Evolutionary conservation across 2,113 vertebrate species (phyloP).

Genomic region (Bufo gargarizans): DNA sequence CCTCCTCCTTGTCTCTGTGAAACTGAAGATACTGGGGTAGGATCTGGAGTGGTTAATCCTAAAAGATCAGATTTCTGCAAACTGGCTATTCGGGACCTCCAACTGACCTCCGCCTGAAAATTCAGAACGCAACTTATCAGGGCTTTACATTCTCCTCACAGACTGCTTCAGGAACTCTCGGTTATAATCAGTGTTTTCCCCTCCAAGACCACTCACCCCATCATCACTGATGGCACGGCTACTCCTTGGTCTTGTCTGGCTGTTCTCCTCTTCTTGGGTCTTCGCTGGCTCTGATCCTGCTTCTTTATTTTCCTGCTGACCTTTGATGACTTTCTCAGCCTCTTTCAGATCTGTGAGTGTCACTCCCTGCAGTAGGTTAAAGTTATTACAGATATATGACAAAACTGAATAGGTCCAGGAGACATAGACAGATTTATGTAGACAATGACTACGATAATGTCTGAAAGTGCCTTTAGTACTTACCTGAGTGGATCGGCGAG

Average conservation of each 20-base stretch:
- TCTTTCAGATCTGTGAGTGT: conserved; percentile 89
- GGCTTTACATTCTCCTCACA: neutral
- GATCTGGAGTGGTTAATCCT: conserved; percentile 78
- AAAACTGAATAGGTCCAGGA: too few relatives aligned
- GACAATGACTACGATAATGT: neutral
- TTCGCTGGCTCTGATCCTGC: conserved; percentile 56
- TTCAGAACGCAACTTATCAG: neutral
- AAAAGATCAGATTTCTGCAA: conserved; percentile 82
- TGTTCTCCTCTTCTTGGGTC: conserved; percentile 56
- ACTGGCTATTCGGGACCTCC: conserved; percentile 81
- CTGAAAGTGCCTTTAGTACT: neutral
- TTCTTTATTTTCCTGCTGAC: conserved; percentile 55
- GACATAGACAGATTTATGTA: neutral
- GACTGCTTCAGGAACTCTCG: neutral
- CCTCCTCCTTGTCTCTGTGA: conserved; percentile 10
- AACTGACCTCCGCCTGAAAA: conserved; percentile 74
- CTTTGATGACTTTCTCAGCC: conserved; percentile 78
- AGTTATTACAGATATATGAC: neutral
- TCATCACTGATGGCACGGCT: conserved; percentile 38
- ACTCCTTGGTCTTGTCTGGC: conserved; percentile 27
- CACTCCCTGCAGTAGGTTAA: conserved; percentile 76
- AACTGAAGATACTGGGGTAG: neutral
- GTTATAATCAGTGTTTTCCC: neutral
- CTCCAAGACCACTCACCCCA: conserved; percentile 11
- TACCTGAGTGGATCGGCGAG: conserved; percentile 90